Conservation (phyloP, 2,888 invertebrate genomes). For the Odontocolon sp. region DNA sequence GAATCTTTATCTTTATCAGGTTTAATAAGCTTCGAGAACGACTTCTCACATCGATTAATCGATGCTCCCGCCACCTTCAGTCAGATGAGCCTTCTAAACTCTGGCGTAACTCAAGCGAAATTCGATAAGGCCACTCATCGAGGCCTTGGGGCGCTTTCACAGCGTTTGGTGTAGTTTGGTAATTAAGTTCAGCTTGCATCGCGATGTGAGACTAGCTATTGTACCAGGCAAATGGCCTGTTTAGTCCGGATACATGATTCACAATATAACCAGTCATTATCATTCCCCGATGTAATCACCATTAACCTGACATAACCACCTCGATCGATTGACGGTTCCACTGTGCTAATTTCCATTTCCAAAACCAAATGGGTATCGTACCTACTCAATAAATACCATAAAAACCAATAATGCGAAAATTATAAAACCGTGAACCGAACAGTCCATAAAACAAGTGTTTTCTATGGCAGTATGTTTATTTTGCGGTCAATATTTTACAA, state of each 20-base stretch:
- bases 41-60: slow-evolving; percentile 48
- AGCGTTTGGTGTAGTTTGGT: slow-evolving; percentile 67
- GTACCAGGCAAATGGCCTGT: slow-evolving; percentile 74
- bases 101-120: slow-evolving; percentile 51
- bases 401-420: no score
- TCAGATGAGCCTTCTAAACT: slow-evolving; percentile 53
- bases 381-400: no score
- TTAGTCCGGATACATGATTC: slow-evolving; percentile 72
- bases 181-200: slow-evolving; percentile 73
- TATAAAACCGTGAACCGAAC: no score
- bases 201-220: slow-evolving; percentile 68
- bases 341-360: slow-evolving; percentile 57
- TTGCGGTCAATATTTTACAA: no score
- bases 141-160: slow-evolving; percentile 39
- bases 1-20: slow-evolving; percentile 15
- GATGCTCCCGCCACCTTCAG: slow-evolving; percentile 54
- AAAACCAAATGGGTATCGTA: not conserved
- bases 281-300: not conserved
- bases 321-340: slow-evolving; percentile 44
- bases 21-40: slow-evolving; percentile 29
- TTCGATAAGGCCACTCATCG: slow-evolving; percentile 63
- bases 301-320: slow-evolving; percentile 40
- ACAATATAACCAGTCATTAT: slow-evolving; percentile 18
- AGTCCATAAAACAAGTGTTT: no score
- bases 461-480: no score